phyloP scores from a whole-genome alignment of 1,140 invertebrate species.

The Rhyacophila brunnea region DNA sequence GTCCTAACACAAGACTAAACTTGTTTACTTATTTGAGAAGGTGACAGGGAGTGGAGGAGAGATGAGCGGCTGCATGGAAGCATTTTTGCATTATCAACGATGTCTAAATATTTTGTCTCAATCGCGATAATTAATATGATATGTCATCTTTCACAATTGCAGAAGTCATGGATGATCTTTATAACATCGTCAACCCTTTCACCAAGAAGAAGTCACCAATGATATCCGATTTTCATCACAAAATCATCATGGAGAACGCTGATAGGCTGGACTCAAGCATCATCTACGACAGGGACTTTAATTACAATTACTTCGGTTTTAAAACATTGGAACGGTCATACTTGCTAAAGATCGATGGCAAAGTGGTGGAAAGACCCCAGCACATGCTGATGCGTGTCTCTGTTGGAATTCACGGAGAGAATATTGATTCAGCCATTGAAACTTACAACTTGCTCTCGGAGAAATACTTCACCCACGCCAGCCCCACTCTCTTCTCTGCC shows the following conservation, averaged over 20 bases:
- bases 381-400: slow-evolving; percentile 99
- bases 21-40: no score
- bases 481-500: slow-evolving; percentile 95
- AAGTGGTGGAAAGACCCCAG: slow-evolving; percentile 95
- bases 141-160: slow-evolving; percentile 43
- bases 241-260: slow-evolving; percentile 85
- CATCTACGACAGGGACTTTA: slow-evolving; percentile 96
- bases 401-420: slow-evolving; percentile 93
- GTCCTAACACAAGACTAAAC: no score
- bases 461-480: slow-evolving; percentile 96
- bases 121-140: no score
- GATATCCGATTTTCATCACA: slow-evolving; percentile 81
- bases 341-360: slow-evolving; percentile 89
- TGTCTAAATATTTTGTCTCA: no score
- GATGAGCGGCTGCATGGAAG: no score
- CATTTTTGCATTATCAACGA: no score
- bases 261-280: slow-evolving; percentile 93
- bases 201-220: slow-evolving; percentile 73
- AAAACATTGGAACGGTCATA: slow-evolving; percentile 97
- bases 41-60: no score
- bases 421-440: slow-evolving; percentile 91
- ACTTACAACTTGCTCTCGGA: slow-evolving; percentile 97
- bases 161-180: slow-evolving; percentile 91
- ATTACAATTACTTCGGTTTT: slow-evolving; percentile 98
- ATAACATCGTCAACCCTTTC: slow-evolving; percentile 72